Base-by-base conservation (phyloP, 2,888 invertebrate species). In the Drosophila subsilvestris region DNA sequence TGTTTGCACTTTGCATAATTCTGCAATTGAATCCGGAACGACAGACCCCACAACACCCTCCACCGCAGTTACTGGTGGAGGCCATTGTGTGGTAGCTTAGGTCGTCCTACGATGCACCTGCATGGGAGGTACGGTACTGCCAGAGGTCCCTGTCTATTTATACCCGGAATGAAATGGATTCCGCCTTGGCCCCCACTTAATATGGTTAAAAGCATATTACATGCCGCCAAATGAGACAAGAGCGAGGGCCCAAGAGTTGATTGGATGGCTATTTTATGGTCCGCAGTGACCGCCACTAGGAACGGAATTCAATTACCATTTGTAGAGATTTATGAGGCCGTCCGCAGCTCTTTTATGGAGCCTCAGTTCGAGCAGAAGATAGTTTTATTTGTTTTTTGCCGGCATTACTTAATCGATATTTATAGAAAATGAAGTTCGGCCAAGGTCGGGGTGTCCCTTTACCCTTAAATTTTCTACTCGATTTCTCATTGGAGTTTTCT, bases 1-100 rank as follows among this genome's bases (percentile, higher is more conserved):
- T 74, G 80, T 88, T 89, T 88, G 85, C 65, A 71, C 88, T 90
- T 79, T 90, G 80, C 88, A 90, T 89, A 79, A 90, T 80, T 82
- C 70, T 74, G 74, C 75, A 60, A 76, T 72, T 73, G 70, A 73
- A 86, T 78, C 9, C 49, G 50, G 50, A 2, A 49, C 49, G 42
- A 17, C 63, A n/a, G n/a, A 17, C 4, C 17, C 54, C 20, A 37
- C 37, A 14, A 37, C 6, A 14, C 6, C 14, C 37, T n/a, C 6
- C 37, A 37, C 2, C 7, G 1, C 22, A 10, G n/a, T 32, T 17
- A 9, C 54, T 10, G 20, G n/a, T 32, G 12, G 44, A 37, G 63
- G 63, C 63, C 25, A 14, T 10, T 17, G 51, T 43, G 49, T n/a
- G 2, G 25, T 37, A 55, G 53, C 18, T n/a, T 48, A 20, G 12